These are phyloP conservation scores for Crotalus horridus DNA, from an alignment of 2,113 vertebrate species.

Conservation along the genomic window DNA sequence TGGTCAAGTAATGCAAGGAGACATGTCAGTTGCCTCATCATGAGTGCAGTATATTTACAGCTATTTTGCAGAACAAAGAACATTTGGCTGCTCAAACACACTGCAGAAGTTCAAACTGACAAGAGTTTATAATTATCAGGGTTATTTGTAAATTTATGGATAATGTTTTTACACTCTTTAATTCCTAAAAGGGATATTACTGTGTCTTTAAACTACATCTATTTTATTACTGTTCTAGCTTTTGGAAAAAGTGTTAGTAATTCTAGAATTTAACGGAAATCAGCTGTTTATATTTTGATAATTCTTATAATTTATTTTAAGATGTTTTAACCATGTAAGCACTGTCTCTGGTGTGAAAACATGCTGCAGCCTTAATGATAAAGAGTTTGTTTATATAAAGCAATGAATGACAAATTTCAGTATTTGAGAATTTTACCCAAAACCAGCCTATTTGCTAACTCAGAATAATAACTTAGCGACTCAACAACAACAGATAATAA, in stretches of 20 bases:
- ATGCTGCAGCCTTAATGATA: background rate
- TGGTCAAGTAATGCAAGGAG: background rate
- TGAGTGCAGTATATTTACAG: background rate
- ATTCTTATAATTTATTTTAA: background rate
- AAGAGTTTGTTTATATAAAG: background rate
- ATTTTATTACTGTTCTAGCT: background rate
- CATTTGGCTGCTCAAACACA: background rate
- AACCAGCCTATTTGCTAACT: background rate
- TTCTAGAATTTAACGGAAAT: background rate
- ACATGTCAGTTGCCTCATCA: background rate
- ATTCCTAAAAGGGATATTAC: background rate
- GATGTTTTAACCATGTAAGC: background rate
- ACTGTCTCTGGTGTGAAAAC: background rate
- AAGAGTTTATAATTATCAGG: background rate
- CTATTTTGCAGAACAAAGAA: background rate
- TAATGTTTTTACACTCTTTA: background rate
- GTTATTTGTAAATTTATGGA: background rate
- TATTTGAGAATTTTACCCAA: background rate
- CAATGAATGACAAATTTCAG: background rate
- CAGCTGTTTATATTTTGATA: background rate
- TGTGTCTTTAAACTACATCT: background rate
- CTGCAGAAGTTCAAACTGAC: background rate
- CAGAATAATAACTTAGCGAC: background rate
- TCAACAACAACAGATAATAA: background rate
- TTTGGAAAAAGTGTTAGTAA: background rate